Conservation (phyloP, 2,797 vertebrate species). For the Bovichtus diacanthus region DNA sequence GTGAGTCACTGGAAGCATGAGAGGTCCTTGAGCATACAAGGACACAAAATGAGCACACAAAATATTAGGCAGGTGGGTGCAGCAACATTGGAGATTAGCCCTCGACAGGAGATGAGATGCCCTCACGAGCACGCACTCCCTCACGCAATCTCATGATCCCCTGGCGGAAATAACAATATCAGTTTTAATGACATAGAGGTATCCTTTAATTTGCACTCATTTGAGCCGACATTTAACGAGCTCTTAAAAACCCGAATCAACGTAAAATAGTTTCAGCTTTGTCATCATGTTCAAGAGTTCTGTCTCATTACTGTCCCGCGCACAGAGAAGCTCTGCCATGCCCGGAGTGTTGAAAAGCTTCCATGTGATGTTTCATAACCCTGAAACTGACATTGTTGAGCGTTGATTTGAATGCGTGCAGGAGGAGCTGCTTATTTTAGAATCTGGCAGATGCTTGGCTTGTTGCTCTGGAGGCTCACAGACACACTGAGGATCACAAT, state of each 20-base stretch:
- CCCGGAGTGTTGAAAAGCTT: neutral
- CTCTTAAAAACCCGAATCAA: neutral
- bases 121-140: too few species aligned
- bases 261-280: neutral
- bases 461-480: neutral
- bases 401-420: neutral
- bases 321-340: neutral
- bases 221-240: neutral
- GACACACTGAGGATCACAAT: conserved; percentile 9
- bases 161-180: too few species aligned
- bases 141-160: too few species aligned
- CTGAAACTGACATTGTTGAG: neutral
- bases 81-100: too few species aligned
- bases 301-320: neutral
- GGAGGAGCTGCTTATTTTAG: neutral
- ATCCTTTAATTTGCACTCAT: neutral
- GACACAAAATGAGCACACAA: too few species aligned
- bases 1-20: too few species aligned
- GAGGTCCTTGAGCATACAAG: too few species aligned
- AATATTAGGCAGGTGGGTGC: too few species aligned
- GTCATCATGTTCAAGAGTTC: neutral
- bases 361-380: neutral
- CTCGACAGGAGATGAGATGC: too few species aligned
- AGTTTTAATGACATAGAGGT: neutral
- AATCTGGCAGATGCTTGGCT: conserved; percentile 11